phyloP scores from a whole-genome alignment of 2,113 vertebrate genomes.

The Syngnathus typhle region DNA sequence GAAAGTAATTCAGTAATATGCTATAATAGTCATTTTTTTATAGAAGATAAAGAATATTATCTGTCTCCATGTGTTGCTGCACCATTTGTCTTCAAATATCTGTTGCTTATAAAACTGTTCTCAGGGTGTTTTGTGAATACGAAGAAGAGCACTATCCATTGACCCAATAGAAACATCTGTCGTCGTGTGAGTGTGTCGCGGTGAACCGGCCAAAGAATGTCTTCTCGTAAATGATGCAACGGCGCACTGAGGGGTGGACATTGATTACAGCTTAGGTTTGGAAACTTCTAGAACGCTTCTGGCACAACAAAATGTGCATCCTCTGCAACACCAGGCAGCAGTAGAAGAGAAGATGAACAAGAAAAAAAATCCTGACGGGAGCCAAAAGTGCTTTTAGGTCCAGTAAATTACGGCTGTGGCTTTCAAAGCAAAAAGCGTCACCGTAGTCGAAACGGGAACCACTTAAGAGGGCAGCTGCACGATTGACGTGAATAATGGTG shows the following conservation, averaged over 20 bases:
- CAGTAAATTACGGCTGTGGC: constrained; percentile 67
- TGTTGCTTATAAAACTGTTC: too few relatives aligned
- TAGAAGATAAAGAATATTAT: too few relatives aligned
- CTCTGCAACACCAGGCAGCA: constrained; percentile 21
- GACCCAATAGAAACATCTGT: background rate
- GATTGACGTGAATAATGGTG: constrained; percentile 70
- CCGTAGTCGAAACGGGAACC: constrained; percentile 70
- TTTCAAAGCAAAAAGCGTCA: constrained; percentile 71
- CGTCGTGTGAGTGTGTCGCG: background rate
- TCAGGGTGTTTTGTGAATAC: background rate
- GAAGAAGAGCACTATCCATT: background rate
- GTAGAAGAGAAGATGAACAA: background rate
- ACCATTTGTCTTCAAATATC: too few relatives aligned
- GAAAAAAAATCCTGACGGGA: constrained; percentile 47
- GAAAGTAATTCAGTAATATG: too few relatives aligned
- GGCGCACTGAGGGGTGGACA: background rate
- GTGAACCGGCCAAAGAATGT: constrained; percentile 1
- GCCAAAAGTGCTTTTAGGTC: constrained; percentile 58
- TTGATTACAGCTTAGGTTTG: constrained; percentile 13
- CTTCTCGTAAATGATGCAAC: constrained; percentile 29
- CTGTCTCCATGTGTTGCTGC: too few relatives aligned
- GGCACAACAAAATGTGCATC: constrained; percentile 25
- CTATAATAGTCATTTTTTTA: too few relatives aligned
- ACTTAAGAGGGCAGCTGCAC: constrained; percentile 71
- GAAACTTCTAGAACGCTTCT: constrained; percentile 1